Base-by-base conservation (phyloP, 2,888 invertebrate genomes). In the Crocallis elinguaria region DNA sequence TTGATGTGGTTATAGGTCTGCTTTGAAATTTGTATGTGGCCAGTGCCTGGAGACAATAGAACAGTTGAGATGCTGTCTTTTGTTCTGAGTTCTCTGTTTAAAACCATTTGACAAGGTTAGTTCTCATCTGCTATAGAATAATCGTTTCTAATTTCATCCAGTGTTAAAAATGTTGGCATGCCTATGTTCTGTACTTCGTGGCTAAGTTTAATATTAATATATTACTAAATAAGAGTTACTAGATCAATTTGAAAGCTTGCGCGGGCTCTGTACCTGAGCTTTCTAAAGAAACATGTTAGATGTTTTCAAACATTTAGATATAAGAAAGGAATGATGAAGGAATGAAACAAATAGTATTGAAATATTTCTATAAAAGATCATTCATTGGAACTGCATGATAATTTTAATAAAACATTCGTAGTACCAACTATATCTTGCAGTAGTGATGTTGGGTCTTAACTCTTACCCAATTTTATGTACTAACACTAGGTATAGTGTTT, bases 1-100 rank as follows among this genome's bases (percentile, higher is more conserved):
- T 21, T 32, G 32, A 42, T 21, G 13, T 30, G 21, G 39, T 29
- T 29, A n/a, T n/a, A 43, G 35, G 44, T 35, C 25, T 33, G 25
- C 23, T 44, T 25, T 35, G 21, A 8, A 32, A 30, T 32, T 11
- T 27, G 13, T 21, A 25, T 29, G 9, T n/a, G 1, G 29, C 29
- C 12, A 29, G 9, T 25, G 8, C n/a, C 29, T 2, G 17, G 13
- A 25, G 11, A 44, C 44, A 44, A 44, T 44, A 44, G 33, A 4
- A 16, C 23, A 30, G 33, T 33, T 16, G 17, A 17, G 12, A 19
- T 17, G 42, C 33, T 43, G 36, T 32, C 32, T 46, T 32, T 27
- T 52, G 25, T 52, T 38, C 42, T 41, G 36, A 45, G 37, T 45
- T 41, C 54, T 42, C 46, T 62, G 23, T 35, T 25, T 12, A n/a